Base-by-base conservation (phyloP, 2,797 vertebrate species). In the Spheniscus humboldti region DNA sequence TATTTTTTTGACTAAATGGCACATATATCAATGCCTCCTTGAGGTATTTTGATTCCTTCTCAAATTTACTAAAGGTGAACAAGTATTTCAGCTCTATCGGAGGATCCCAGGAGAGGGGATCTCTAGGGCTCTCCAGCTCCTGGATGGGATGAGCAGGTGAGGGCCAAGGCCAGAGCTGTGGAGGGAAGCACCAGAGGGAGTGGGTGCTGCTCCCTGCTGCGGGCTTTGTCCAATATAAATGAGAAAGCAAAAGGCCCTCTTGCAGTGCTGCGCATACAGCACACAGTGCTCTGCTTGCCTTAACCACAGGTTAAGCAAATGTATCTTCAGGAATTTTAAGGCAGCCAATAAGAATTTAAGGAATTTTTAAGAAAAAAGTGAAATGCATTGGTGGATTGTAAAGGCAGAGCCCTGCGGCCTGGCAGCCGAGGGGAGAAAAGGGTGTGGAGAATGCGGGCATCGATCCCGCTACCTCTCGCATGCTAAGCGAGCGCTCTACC, bases 401-500 rank as follows among this genome's bases (percentile, higher is more conserved):
- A 1, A 1, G 1, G 0, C 0, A 1, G 8, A 12, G 7, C 0
- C 0, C 8, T 3, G 10, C 9, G 4, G 5, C 2, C 5, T 2
- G 1, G 3, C 4, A 10, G 16, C 12, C 3, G 27, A 28, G 15
- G 7, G 50, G 53, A 55, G 20, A 39, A 41, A 17, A 15, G 12
- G 14, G 6, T 41, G 1, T 84, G 96, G 93, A 96, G 95, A 96
- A 95, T 94, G 94, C 80, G 63, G 95, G 95, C 92, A 92, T 96
- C 80, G 94, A 96, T 94, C 94, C 96, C 81, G 13, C 96, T 97
- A 85, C 96, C 96, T 97, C 97, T 97, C 87, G 18, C 97, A 97
- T 97, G 97, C 97, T 97, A 97, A 97, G 96, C 90, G 17, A 97
- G 97, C 95, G 52, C 97, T 97, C 96, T 97, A 97, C 97, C 89